Conservation (phyloP, 2,888 invertebrate species). For the Acanthoscelides obtectus region DNA sequence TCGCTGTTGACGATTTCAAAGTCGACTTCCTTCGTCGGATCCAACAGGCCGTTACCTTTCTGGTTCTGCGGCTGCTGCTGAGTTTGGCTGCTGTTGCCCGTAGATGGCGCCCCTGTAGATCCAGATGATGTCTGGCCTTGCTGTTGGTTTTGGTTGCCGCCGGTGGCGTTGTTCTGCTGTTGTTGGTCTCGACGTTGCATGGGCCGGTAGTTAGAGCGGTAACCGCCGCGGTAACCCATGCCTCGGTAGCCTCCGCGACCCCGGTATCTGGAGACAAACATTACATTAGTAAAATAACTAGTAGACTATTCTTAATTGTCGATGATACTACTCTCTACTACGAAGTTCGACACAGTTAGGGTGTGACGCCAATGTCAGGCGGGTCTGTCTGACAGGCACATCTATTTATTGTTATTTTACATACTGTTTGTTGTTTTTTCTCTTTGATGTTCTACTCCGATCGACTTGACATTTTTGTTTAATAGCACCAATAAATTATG, state of each 20-base stretch:
- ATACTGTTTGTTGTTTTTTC: no score
- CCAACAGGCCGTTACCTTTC: slow-evolving; percentile 22
- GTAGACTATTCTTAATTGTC: no score
- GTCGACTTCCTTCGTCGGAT: background rate
- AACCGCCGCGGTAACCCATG: slow-evolving; percentile 50
- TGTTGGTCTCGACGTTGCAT: slow-evolving; percentile 25
- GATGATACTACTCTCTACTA: no score
- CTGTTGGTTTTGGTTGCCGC: background rate
- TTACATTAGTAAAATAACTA: no score
- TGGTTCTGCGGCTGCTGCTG: slow-evolving; percentile 16
- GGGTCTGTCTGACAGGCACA: no score
- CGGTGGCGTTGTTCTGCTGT: slow-evolving; percentile 1
- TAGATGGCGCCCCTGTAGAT: background rate
- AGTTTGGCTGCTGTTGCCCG: slow-evolving; percentile 8
- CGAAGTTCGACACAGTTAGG: no score
- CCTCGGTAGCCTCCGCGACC: slow-evolving; percentile 59
- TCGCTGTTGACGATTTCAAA: background rate
- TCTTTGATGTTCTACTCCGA: no score
- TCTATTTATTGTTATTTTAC: no score
- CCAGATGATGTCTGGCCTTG: slow-evolving; percentile 5
- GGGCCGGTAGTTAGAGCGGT: slow-evolving; percentile 46
- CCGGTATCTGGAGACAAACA: slow-evolving; percentile 58
- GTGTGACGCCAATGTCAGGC: no score
- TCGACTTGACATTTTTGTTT: no score
- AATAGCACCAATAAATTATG: no score